phyloP scores from a whole-genome alignment of 2,113 vertebrate genomes.

The Pteronura brasiliensis region DNA sequence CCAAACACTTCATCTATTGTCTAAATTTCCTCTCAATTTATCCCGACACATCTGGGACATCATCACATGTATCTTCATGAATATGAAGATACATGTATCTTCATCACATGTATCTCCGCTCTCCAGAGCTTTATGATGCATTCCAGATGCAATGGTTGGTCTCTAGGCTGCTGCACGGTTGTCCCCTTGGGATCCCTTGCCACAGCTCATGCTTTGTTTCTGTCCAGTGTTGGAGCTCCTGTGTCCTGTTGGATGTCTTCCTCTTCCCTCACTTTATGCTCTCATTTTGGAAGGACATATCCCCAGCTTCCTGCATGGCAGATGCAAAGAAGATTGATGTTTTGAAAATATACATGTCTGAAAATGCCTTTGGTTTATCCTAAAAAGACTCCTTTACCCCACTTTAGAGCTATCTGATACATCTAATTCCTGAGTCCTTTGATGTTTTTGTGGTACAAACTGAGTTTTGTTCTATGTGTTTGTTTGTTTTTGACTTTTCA shows the following conservation, averaged over 20 bases:
- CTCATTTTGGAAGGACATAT: neutral
- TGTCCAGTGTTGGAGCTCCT: neutral
- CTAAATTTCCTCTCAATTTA: neutral
- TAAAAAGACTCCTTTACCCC: neutral
- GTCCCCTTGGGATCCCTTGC: neutral
- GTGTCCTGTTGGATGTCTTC: neutral
- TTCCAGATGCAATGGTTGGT: too few relatives aligned
- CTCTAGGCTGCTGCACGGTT: rapidly evolving
- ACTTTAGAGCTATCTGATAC: neutral
- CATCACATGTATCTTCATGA: neutral
- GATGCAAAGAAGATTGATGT: neutral
- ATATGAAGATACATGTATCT: too few relatives aligned
- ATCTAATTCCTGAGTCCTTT: neutral
- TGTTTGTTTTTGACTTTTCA: neutral
- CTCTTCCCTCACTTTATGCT: neutral
- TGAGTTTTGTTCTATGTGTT: neutral
- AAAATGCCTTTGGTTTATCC: neutral
- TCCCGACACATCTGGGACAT: neutral
- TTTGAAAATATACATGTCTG: neutral
- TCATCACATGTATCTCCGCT: too few relatives aligned
- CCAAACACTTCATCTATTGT: neutral
- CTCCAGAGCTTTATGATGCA: neutral
- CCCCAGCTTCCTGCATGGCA: neutral
- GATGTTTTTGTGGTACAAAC: neutral
- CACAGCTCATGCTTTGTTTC: neutral